These are phyloP conservation scores for Ectropis crepuscularia DNA, from an alignment of 2,888 invertebrate species.

Conservation along the genomic window DNA sequence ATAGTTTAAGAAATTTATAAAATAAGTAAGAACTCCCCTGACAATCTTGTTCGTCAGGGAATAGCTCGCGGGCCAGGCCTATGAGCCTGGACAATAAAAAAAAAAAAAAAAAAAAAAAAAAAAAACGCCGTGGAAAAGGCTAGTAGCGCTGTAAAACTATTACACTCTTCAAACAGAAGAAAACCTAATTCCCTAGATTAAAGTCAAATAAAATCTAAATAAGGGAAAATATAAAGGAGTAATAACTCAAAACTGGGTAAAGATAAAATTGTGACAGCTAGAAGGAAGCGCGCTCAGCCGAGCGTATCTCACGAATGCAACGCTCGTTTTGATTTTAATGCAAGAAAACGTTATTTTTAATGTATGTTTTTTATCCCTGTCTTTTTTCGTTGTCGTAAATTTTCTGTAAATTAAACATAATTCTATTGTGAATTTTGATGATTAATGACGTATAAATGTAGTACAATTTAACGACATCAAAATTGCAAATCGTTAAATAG, in stretches of 20 bases:
- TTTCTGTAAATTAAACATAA: too few species aligned
- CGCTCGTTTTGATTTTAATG: constrained; percentile 65
- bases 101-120: too few species aligned
- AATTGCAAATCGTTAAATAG: too few species aligned
- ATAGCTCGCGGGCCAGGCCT: too few species aligned
- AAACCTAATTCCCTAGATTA: constrained; percentile 30
- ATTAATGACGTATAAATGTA: background rate
- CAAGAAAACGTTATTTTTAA: constrained; percentile 59
- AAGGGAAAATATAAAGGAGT: constrained; percentile 59
- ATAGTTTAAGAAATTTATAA: too few species aligned
- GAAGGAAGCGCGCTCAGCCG: constrained; percentile 65
- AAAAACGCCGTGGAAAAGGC: too few species aligned
- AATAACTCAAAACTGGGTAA: constrained; percentile 65
- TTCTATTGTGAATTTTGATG: constrained; percentile 8
- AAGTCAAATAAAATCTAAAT: constrained; percentile 57
- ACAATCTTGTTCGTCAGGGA: too few species aligned
- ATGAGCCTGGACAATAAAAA: too few species aligned
- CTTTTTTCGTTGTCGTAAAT: constrained; percentile 12
- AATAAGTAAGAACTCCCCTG: too few species aligned
- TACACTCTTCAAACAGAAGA: constrained; percentile 6
- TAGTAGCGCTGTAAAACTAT: background rate
- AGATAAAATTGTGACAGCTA: constrained; percentile 71
- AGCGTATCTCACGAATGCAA: constrained; percentile 69
- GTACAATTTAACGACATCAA: too few species aligned
- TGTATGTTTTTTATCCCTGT: constrained; percentile 45